Conservation (phyloP, 1,140 invertebrate genomes). For the Trigoniulus corallinus region DNA sequence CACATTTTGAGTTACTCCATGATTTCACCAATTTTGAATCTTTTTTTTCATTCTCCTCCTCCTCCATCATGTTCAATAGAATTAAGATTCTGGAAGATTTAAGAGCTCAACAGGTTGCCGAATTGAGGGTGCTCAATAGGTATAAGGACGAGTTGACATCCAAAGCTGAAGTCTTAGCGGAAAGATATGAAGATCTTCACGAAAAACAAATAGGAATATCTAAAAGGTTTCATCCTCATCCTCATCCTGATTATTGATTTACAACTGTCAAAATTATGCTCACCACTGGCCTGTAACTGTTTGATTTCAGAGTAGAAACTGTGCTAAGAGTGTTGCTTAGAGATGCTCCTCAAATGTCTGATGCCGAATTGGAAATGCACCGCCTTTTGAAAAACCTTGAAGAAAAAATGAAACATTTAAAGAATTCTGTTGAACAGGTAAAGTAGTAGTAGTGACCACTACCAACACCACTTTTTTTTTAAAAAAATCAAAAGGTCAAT, state of each 20-base stretch:
- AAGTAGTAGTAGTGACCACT: too few relatives aligned
- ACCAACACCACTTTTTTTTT: too few relatives aligned
- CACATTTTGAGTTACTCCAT: neutral
- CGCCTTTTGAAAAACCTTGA: slow-evolving; percentile 32
- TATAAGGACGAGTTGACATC: slow-evolving; percentile 39
- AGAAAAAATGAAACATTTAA: slow-evolving; percentile 28
- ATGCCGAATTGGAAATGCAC: slow-evolving; percentile 34
- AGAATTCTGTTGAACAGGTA: slow-evolving; percentile 21
- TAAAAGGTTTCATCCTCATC: slow-evolving; percentile 21
- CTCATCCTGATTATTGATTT: too few relatives aligned
- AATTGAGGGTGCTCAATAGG: slow-evolving; percentile 37
- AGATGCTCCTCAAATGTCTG: slow-evolving; percentile 34
- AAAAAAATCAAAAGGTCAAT: too few relatives aligned
- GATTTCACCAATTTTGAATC: neutral
- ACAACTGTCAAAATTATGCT: too few relatives aligned
- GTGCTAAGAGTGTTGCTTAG: slow-evolving; percentile 33
- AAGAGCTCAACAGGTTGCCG: slow-evolving; percentile 43
- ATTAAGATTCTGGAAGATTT: slow-evolving; percentile 39
- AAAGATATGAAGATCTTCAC: slow-evolving; percentile 51
- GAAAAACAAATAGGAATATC: slow-evolving; percentile 44
- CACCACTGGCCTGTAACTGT: too few relatives aligned
- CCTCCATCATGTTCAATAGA: slow-evolving; percentile 26
- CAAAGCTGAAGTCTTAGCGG: slow-evolving; percentile 44
- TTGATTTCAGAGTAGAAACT: slow-evolving; percentile 31
- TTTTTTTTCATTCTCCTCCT: neutral